phyloP scores from a whole-genome alignment of 2,113 vertebrate species.

The Hiodon tergisus region DNA sequence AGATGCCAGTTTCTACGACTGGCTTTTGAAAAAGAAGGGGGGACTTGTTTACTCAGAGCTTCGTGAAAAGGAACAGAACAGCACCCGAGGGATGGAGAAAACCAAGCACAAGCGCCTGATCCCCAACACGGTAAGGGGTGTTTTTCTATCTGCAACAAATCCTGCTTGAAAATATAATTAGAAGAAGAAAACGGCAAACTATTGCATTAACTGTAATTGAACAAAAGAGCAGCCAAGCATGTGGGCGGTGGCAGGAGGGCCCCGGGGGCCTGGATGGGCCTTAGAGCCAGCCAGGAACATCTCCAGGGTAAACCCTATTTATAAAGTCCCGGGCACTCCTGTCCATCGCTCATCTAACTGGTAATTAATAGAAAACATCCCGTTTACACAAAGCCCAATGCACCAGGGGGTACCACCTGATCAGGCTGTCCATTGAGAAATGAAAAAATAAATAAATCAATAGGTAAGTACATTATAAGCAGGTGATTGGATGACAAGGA shows the following conservation, averaged over 20 bases:
- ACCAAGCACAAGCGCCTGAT: conserved; percentile 74
- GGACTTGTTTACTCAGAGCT: conserved; percentile 84
- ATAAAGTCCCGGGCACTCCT: conserved; percentile 82
- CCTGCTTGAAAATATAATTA: conserved; percentile 99
- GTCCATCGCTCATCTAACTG: conserved; percentile 84
- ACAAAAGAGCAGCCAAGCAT: conserved; percentile 93
- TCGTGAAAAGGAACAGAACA: conserved; percentile 80
- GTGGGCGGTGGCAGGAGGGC: conserved; percentile 83
- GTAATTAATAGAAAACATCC: conserved; percentile 92
- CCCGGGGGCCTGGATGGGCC: conserved; percentile 89
- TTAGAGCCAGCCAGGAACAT: conserved; percentile 85
- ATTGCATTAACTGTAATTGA: conserved; percentile 99
- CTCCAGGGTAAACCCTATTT: conserved; percentile 94
- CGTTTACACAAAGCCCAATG: conserved; percentile 51
- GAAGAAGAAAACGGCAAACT: conserved; percentile 94
- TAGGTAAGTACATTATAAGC: too few species aligned
- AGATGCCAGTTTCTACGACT: conserved; percentile 78
- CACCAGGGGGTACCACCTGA: conserved; percentile 38
- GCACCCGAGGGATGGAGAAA: conserved; percentile 79
- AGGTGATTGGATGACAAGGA: not conserved
- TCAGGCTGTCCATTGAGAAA: conserved; percentile 21
- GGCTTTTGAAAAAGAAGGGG: conserved; percentile 64
- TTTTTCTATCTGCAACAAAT: conserved; percentile 84
- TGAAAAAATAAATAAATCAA: not conserved
- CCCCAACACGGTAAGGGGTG: conserved; percentile 63